Conservation (phyloP, 2,113 vertebrate genomes). For the Cathartes aura region DNA sequence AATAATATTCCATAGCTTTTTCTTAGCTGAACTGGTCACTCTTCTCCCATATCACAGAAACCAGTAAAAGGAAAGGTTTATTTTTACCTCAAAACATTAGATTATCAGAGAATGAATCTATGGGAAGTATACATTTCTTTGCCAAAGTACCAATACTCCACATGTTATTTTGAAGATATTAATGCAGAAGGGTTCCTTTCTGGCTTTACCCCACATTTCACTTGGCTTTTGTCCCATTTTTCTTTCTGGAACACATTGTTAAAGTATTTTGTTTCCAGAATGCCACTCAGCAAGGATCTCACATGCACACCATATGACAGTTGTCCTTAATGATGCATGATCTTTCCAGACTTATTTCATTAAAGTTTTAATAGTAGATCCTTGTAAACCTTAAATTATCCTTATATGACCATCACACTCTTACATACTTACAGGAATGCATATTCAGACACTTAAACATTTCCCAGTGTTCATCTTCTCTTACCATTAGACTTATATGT, state of each 20-base stretch:
- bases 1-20: background rate
- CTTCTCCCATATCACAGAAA: background rate
- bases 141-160: background rate
- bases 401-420: background rate
- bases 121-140: background rate
- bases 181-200: background rate
- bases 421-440: background rate
- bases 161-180: background rate
- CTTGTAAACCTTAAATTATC: background rate
- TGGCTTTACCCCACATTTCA: background rate
- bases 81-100: background rate
- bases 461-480: background rate
- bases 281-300: background rate
- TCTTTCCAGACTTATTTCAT: slow-evolving; percentile 16
- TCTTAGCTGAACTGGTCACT: background rate
- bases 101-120: background rate
- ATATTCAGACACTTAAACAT: background rate
- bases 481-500: background rate
- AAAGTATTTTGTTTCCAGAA: background rate
- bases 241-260: background rate
- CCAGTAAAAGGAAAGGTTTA: background rate
- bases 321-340: slow-evolving; percentile 47
- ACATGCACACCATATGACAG: background rate
- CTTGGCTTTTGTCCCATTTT: background rate
- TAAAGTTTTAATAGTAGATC: slow-evolving; percentile 28